phyloP scores from a whole-genome alignment of 2,888 invertebrate genomes.

The Cephus sareptanus region DNA sequence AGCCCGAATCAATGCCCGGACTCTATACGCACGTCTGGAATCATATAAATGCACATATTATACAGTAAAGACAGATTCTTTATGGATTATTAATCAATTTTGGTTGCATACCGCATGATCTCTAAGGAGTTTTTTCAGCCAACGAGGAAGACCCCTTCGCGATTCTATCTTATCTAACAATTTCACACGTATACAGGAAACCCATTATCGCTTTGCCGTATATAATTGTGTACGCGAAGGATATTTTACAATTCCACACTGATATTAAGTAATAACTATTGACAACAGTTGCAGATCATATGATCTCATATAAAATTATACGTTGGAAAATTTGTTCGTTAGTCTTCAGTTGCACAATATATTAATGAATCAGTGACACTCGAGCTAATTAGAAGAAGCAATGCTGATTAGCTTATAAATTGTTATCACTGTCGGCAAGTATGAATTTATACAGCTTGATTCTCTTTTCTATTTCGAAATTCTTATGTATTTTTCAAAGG shows the following conservation, averaged over 20 bases:
- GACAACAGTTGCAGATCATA: neutral
- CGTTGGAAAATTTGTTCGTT: neutral
- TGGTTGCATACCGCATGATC: constrained; percentile 54
- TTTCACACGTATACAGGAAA: neutral
- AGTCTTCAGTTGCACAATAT: neutral
- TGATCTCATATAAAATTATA: neutral
- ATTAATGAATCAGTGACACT: neutral
- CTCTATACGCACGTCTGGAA: constrained; percentile 63
- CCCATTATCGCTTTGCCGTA: neutral
- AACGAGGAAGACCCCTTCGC: constrained; percentile 5
- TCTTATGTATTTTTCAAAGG: neutral
- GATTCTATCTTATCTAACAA: neutral
- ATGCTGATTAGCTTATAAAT: neutral
- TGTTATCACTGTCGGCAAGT: neutral
- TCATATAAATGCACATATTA: constrained; percentile 66
- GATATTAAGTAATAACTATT: neutral
- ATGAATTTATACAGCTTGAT: neutral
- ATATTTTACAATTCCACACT: neutral
- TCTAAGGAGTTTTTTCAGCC: constrained; percentile 29
- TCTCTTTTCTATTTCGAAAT: neutral
- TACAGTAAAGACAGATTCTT: constrained; percentile 53
- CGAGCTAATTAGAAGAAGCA: neutral
- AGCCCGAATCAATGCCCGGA: constrained; percentile 61
- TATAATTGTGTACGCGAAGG: neutral
- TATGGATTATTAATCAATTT: constrained; percentile 9